Conservation (phyloP, 2,888 invertebrate species). For the Cheilosia scutellata region DNA sequence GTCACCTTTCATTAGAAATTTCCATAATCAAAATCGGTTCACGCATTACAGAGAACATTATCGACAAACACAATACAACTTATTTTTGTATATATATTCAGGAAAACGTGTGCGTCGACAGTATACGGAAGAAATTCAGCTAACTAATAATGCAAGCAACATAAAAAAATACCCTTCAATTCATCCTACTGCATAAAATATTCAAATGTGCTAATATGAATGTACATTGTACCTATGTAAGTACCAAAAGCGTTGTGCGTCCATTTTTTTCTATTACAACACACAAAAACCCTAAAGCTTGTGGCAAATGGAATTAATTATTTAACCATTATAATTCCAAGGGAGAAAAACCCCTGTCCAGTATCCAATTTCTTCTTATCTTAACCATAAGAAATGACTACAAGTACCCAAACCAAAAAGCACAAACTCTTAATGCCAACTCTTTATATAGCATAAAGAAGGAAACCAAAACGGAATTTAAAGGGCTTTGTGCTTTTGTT, state of each 20-base stretch:
- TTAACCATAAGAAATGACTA: slow-evolving; percentile 23
- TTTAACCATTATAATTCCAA: slow-evolving; percentile 31
- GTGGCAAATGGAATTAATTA: slow-evolving; percentile 25
- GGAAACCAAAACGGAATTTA: slow-evolving; percentile 31
- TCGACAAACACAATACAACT: no score
- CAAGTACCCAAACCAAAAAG: slow-evolving; percentile 26
- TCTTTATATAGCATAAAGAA: neutral
- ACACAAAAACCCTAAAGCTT: slow-evolving; percentile 1
- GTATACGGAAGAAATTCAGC: no score
- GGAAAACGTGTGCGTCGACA: no score
- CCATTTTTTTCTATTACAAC: neutral
- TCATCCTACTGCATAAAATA: no score
- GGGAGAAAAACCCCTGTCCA: neutral
- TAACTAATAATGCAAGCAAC: no score
- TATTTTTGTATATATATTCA: no score
- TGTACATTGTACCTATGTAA: neutral
- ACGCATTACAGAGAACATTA: no score
- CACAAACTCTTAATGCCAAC: slow-evolving; percentile 18
- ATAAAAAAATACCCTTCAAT: no score
- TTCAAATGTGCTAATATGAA: no score
- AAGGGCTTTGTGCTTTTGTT: slow-evolving; percentile 40
- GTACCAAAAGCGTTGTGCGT: neutral
- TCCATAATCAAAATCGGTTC: no score
- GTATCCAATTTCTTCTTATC: slow-evolving; percentile 24
- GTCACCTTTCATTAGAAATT: no score